Base-by-base conservation (phyloP, 1,140 invertebrate species). In the Ceratosolen fusciceps region DNA sequence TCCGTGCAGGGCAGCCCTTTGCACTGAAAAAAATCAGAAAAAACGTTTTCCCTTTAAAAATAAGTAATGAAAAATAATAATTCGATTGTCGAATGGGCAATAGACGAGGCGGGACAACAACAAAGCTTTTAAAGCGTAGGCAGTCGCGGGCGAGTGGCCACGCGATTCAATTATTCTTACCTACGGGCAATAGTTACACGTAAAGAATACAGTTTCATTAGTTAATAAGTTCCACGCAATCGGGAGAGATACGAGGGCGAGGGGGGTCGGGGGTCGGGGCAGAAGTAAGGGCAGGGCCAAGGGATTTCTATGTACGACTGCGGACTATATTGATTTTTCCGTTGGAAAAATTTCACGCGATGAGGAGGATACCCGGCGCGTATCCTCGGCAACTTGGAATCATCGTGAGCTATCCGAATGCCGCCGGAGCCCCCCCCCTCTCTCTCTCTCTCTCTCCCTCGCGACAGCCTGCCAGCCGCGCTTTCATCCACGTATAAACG, bases 1-100 rank as follows among this genome's bases (percentile, higher is more conserved):
- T 88, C 87, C 67, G 86, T 84, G 79, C 91, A 91, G 24, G 90
- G 88, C 77, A 89, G 88, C 79, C 87, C 89, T 81, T 88, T 89
- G 60, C 91, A 91, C 91, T 91, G 90, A 81, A 70, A 91, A 90
- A 80, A n/a, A n/a, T n/a, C n/a, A n/a, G n/a, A n/a, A n/a, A n/a
- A n/a, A n/a, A n/a, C n/a, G n/a, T n/a, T n/a, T n/a, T n/a, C n/a
- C n/a, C n/a, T n/a, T n/a, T n/a, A n/a, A n/a, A n/a, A n/a, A n/a
- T n/a, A n/a, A n/a, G n/a, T n/a, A n/a, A n/a, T n/a, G n/a, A n/a
- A n/a, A n/a, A n/a, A n/a, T n/a, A n/a, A n/a, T n/a, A n/a, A n/a
- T n/a, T n/a, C n/a, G n/a, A n/a, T n/a, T n/a, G n/a, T n/a, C n/a
- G n/a, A n/a, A n/a, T n/a, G n/a, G n/a, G n/a, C n/a, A n/a, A n/a